Conservation (phyloP, 2,797 vertebrate species). For the Thamnophis elegans region DNA sequence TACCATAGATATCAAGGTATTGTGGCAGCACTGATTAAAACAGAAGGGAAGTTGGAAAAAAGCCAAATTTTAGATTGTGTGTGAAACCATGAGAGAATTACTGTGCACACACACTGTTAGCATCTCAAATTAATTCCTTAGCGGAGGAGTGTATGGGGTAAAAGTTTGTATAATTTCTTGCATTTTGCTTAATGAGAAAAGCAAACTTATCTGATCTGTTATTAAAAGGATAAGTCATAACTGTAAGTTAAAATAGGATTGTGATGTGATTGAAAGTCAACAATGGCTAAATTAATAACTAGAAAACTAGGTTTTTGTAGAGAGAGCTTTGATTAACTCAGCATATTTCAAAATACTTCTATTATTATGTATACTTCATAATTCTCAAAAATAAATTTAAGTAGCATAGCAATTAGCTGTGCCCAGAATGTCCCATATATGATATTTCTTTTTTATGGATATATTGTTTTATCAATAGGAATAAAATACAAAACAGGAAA, state of each 20-base stretch:
- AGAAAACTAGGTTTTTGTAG: not conserved
- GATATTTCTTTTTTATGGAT: not conserved
- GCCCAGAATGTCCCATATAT: not conserved
- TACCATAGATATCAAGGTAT: not conserved
- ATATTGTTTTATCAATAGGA: not conserved
- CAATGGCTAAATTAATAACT: not conserved
- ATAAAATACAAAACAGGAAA: no score
- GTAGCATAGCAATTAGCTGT: not conserved
- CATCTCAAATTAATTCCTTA: not conserved
- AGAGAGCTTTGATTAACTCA: not conserved
- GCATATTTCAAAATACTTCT: not conserved
- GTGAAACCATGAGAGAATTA: not conserved
- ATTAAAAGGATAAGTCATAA: not conserved
- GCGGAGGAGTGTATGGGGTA: not conserved
- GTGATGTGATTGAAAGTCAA: not conserved
- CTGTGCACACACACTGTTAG: not conserved
- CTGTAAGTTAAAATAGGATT: not conserved
- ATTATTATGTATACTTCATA: not conserved
- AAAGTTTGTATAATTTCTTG: not conserved
- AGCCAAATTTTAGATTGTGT: not conserved
- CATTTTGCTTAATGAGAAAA: not conserved
- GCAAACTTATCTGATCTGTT: rapidly evolving
- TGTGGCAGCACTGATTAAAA: constrained; percentile 27
- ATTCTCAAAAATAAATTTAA: not conserved
- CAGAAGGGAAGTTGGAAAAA: constrained; percentile 17